Evolutionary conservation across 2,797 vertebrate species (phyloP), one percentile per base, ranked within the genome.

Genomic region (Tinamus major): DNA sequence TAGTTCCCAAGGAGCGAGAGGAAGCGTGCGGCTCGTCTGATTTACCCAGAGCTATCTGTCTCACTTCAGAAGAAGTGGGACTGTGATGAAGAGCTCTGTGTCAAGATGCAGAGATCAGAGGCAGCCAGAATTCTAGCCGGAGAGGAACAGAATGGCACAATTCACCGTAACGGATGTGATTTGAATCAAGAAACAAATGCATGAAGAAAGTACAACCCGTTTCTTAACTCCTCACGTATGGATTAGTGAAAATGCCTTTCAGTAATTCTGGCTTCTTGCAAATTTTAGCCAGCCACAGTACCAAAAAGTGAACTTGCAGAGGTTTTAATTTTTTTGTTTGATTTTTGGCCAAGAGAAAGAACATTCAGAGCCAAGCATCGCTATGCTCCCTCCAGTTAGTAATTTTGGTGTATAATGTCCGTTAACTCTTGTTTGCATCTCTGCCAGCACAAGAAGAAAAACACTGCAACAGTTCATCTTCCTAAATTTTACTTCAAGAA

Each of bases 241-340:
- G 48, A 80, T 42, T 61, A n/a, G 37, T 80, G 58, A 84, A 91
- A 81, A 85, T 27, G 41, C 24, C 55, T 83, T 89, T 89, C 72
- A 71, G 0, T 37, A 87, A 42, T 0, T 0, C 1, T 72, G 58
- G 8, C 11, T 92, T 80, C 76, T 75, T 65, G 72, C 17, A 90
- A 90, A 92, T 78, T 85, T 56, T 78, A 90, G 79, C n/a, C 79
- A 93, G 81, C 55, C 80, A 46, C 21, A 55, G 59, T 58, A 77
- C 70, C 16, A 79, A 85, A 85, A 95, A 74, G 46, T 29, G 9
- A 63, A 65, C 78, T 74, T 76, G 6, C 63, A 81, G 70, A 85
- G 29, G 26, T 68, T 6, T 2, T 33, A 24, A 13, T 48, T 49
- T 49, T 49, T 49, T 49, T 49, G 48, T 13, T 49, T 49, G 48